These are phyloP conservation scores for Hypomecis punctinalis DNA, from an alignment of 2,888 invertebrate species.

Conservation along the genomic window DNA sequence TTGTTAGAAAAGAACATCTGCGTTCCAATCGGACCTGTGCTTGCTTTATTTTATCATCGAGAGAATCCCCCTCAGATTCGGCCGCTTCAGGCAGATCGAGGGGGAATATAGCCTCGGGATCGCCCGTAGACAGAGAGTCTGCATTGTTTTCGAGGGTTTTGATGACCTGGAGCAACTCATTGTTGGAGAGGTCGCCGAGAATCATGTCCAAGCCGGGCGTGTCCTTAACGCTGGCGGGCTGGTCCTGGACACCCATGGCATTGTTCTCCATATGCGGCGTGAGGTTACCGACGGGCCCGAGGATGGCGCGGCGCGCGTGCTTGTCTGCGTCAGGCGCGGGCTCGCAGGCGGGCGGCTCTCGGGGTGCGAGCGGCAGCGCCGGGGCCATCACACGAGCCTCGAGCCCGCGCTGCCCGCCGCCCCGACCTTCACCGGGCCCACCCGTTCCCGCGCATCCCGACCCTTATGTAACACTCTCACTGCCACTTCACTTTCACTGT, in stretches of 20 bases:
- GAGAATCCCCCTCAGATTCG: constrained; percentile 79
- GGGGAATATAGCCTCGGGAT: constrained; percentile 80
- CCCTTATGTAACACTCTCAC: constrained; percentile 73
- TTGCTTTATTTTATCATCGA: constrained; percentile 81
- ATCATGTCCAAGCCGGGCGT: constrained; percentile 88
- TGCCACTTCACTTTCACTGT: constrained; percentile 63
- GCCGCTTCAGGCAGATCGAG: constrained; percentile 79
- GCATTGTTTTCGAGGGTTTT: constrained; percentile 88
- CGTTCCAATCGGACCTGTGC: constrained; percentile 87
- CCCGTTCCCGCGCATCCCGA: constrained; percentile 65
- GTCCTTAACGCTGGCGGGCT: constrained; percentile 82
- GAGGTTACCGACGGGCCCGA: constrained; percentile 82
- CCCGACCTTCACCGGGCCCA: constrained; percentile 74
- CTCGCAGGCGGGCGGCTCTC: constrained; percentile 65
- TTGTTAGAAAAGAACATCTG: constrained; percentile 88
- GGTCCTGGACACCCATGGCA: constrained; percentile 84
- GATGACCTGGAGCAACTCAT: constrained; percentile 90
- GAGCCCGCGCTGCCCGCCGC: constrained; percentile 67
- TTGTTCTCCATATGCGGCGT: constrained; percentile 82
- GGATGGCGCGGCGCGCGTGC: constrained; percentile 72
- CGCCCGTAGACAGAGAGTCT: constrained; percentile 73
- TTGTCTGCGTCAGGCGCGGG: constrained; percentile 60
- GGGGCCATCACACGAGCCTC: constrained; percentile 95
- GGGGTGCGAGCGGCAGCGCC: constrained; percentile 92
- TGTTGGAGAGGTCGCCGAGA: constrained; percentile 84